These are phyloP conservation scores for Uloborus plumipes DNA, from an alignment of 2,888 invertebrate genomes.

Conservation along the genomic window DNA sequence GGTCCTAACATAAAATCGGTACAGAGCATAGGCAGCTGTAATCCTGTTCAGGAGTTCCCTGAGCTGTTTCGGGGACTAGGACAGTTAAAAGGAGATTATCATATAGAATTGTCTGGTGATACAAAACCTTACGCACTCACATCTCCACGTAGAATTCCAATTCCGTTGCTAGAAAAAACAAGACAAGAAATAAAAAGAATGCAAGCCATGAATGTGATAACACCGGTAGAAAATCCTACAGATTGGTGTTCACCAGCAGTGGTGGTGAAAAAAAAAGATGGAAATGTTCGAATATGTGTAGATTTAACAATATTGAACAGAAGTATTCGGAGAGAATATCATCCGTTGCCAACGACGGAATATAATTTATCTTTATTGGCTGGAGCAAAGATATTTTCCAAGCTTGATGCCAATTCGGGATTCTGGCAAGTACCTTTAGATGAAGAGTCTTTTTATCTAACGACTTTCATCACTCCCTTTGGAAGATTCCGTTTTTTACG, in stretches of 20 bases:
- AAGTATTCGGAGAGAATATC: neutral
- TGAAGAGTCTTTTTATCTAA: neutral
- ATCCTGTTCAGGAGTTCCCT: neutral
- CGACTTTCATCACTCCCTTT: conserved; percentile 31
- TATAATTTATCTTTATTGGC: neutral
- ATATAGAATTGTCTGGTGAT: neutral
- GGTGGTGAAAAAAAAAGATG: conserved; percentile 17
- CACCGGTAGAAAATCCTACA: conserved; percentile 7
- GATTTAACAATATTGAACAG: neutral
- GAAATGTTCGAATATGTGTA: conserved; percentile 20
- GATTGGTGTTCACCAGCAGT: conserved; percentile 11
- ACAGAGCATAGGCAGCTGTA: neutral
- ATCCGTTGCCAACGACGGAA: neutral
- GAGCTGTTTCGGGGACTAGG: neutral
- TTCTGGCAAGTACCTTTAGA: neutral
- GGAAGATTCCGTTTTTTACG: conserved; percentile 15
- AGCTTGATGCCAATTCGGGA: neutral
- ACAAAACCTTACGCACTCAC: conserved; percentile 1
- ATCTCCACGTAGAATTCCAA: conserved; percentile 1
- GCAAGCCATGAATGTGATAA: conserved; percentile 3
- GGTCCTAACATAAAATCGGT: neutral
- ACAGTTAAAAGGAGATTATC: neutral
- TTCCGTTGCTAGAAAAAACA: neutral
- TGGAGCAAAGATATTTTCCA: neutral
- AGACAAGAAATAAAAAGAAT: neutral